phyloP scores from a whole-genome alignment of 2,888 invertebrate genomes.

The Mythimna ferrago region DNA sequence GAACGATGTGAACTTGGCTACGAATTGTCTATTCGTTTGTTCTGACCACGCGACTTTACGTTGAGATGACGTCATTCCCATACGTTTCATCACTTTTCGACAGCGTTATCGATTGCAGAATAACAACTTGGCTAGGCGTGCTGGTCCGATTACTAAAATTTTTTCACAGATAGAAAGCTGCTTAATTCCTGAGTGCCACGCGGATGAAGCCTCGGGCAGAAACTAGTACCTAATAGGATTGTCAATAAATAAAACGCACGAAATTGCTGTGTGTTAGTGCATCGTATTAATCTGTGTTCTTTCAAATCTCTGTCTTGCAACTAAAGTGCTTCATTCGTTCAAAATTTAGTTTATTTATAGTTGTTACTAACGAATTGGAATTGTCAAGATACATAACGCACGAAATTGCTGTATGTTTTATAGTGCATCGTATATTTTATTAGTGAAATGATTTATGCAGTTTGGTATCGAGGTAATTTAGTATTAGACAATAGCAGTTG shows the following conservation, averaged over 20 bases:
- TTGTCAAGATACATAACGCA: constrained; percentile 40
- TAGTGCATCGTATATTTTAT: constrained; percentile 24
- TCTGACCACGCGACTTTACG: too few species aligned
- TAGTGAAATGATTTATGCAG: constrained; percentile 35
- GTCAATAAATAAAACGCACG: constrained; percentile 25
- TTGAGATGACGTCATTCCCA: too few species aligned
- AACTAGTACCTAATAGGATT: constrained; percentile 27
- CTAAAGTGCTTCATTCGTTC: constrained; percentile 19
- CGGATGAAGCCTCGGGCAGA: too few species aligned
- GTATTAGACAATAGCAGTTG: constrained; percentile 35
- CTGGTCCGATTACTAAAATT: too few species aligned
- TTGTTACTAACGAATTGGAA: constrained; percentile 41
- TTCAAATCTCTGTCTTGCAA: constrained; percentile 21
- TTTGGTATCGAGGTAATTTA: constrained; percentile 31
- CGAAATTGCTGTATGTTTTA: constrained; percentile 19
- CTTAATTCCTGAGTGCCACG: too few species aligned
- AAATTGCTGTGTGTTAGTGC: constrained; percentile 23
- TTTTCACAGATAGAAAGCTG: too few species aligned
- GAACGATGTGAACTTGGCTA: too few species aligned
- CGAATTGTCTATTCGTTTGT: too few species aligned
- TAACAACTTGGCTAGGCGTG: too few species aligned
- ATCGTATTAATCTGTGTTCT: background rate
- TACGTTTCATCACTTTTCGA: too few species aligned
- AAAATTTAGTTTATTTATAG: constrained; percentile 43
- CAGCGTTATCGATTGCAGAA: too few species aligned